A percentile compares a stretch with the other conserved stretches of the same genome.
phyloP scores from a whole-genome alignment of 1,140 invertebrate species.

The Phthorimaea operculella region DNA sequence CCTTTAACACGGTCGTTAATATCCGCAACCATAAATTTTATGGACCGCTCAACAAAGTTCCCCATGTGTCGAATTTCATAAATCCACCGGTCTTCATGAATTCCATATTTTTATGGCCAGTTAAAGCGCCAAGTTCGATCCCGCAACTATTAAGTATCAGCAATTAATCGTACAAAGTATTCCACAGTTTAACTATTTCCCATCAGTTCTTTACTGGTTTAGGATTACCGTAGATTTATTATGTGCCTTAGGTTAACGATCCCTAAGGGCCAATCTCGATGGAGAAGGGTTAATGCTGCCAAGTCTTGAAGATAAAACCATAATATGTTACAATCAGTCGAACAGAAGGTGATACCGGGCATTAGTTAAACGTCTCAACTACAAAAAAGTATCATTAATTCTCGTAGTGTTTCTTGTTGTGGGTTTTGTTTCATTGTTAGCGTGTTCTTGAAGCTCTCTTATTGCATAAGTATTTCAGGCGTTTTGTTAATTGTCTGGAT shows the following conservation, averaged over 20 bases:
- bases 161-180: slow-evolving; percentile 6
- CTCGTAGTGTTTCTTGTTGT: not conserved
- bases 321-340: slow-evolving; percentile 28
- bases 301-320: slow-evolving; percentile 13
- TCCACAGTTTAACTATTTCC: not conserved
- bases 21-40: slow-evolving; percentile 4
- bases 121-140: not conserved
- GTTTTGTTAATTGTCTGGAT: no score
- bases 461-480: no score
- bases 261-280: slow-evolving; percentile 21
- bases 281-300: slow-evolving; percentile 24
- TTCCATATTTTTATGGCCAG: not conserved
- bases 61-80: slow-evolving; percentile 1
- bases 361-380: slow-evolving; percentile 1
- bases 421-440: not conserved
- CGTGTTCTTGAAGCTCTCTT: no score
- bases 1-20: not conserved
- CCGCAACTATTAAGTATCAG: not conserved
- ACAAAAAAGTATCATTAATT: slow-evolving; percentile 4
- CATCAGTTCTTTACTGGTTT: not conserved
- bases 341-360: not conserved
- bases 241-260: slow-evolving; percentile 21
- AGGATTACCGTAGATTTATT: slow-evolving; percentile 26
- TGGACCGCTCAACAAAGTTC: slow-evolving; percentile 1
- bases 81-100: slow-evolving; percentile 3